Conservation (phyloP, 2,113 vertebrate genomes). For the Archocentrus centrarchus region DNA sequence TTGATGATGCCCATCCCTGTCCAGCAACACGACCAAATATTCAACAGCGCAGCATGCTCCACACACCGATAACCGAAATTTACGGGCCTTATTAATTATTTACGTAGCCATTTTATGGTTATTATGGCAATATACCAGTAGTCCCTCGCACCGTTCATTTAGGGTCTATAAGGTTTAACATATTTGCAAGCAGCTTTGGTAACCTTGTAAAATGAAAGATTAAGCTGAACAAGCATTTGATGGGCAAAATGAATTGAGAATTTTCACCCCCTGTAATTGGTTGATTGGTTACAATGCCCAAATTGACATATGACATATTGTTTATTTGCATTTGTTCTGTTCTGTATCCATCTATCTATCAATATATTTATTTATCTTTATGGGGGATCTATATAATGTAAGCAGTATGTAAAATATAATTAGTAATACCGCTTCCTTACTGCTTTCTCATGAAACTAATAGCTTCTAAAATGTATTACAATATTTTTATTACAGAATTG, state of each 20-base stretch:
- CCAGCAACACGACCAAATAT: slow-evolving; percentile 53
- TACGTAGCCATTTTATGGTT: background rate
- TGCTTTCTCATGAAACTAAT: background rate
- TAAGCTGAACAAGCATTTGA: background rate
- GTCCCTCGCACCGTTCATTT: background rate
- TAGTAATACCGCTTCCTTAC: background rate
- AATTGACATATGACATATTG: background rate
- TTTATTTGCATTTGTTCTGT: background rate
- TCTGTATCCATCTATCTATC: background rate
- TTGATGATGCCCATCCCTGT: slow-evolving; percentile 69
- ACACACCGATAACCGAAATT: background rate
- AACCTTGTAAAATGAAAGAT: background rate
- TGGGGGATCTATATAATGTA: background rate
- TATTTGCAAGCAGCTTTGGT: background rate
- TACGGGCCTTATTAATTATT: background rate
- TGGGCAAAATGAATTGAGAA: background rate
- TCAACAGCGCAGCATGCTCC: slow-evolving; percentile 15
- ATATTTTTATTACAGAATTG: background rate
- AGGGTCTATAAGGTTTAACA: background rate
- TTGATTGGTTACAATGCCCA: background rate
- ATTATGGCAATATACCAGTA: background rate
- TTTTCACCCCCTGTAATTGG: background rate
- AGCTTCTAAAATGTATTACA: background rate
- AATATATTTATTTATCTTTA: background rate
- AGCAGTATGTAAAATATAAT: background rate